These are phyloP conservation scores for Azemiops feae DNA, from an alignment of 2,113 vertebrate species.

Conservation along the genomic window DNA sequence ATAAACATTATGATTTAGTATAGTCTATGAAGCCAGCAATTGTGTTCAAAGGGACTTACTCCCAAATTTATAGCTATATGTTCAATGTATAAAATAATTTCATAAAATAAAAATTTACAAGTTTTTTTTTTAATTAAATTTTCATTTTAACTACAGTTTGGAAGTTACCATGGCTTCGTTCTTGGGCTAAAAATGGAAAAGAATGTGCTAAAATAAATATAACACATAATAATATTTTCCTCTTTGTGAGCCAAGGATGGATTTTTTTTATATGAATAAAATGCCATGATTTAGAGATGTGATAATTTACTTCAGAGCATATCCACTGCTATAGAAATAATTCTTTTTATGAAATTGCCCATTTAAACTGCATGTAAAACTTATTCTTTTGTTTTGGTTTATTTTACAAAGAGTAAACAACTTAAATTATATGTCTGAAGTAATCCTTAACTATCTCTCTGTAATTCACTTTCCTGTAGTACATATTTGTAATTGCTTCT, in stretches of 20 bases:
- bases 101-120: not conserved
- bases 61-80: not conserved
- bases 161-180: not conserved
- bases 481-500: not conserved
- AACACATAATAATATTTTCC: not conserved
- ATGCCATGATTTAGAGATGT: not conserved
- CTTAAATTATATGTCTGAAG: slow-evolving; percentile 40
- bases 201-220: not conserved
- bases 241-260: not conserved
- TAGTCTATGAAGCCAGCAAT: not conserved
- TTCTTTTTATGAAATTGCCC: slow-evolving; percentile 45
- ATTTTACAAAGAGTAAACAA: slow-evolving; percentile 51
- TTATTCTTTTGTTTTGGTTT: not conserved
- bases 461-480: not conserved
- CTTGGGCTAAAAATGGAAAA: not conserved
- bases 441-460: slow-evolving; percentile 1
- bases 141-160: not conserved
- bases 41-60: not conserved
- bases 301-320: slow-evolving; percentile 33
- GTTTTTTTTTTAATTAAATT: not conserved
- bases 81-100: not conserved
- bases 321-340: slow-evolving; percentile 61
- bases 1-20: not conserved
- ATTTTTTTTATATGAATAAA: not conserved
- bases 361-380: not conserved